Percentiles rank a stretch among this genome's conserved stretches.
Evolutionary conservation across 1,140 invertebrate genomes (phyloP).

Genomic region (Nilaparvata lugens): DNA sequence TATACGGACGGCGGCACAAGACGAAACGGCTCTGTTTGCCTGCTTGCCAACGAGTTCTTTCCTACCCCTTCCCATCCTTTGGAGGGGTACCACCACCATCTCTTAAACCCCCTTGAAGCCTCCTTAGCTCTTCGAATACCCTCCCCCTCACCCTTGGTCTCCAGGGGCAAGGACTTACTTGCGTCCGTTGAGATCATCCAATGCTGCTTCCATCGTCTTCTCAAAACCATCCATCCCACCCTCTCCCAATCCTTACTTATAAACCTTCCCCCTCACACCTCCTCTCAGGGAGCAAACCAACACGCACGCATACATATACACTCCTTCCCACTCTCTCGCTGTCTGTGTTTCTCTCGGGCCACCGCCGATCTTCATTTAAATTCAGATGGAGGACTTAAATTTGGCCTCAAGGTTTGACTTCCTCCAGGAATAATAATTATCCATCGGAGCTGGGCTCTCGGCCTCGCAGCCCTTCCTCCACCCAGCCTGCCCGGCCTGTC

Average conservation of each 20-base stretch:
- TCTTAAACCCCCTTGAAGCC: background rate
- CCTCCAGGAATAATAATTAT: constrained; percentile 4
- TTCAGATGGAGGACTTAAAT: constrained; percentile 8
- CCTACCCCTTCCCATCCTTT: background rate
- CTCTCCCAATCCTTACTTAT: too few species aligned
- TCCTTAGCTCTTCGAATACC: background rate
- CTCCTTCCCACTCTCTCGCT: too few species aligned
- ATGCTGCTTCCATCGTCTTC: background rate
- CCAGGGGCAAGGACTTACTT: constrained; percentile 4
- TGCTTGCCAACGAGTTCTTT: constrained; percentile 6
- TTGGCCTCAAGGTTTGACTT: constrained; percentile 5
- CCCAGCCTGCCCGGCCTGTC: background rate
- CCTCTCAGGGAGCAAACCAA: background rate
- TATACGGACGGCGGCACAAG: background rate
- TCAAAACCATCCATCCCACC: too few species aligned
- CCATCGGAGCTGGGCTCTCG: background rate
- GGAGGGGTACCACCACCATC: constrained; percentile 6
- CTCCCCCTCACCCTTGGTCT: background rate
- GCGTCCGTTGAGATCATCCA: constrained; percentile 3
- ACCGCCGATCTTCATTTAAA: constrained; percentile 8
- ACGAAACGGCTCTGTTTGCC: background rate
- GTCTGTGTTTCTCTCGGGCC: too few species aligned
- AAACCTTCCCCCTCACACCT: background rate
- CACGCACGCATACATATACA: too few species aligned
- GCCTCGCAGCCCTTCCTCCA: too few species aligned